These are phyloP conservation scores for Gambusia holbrooki DNA, from an alignment of 2,113 vertebrate genomes.

Conservation along the genomic window DNA sequence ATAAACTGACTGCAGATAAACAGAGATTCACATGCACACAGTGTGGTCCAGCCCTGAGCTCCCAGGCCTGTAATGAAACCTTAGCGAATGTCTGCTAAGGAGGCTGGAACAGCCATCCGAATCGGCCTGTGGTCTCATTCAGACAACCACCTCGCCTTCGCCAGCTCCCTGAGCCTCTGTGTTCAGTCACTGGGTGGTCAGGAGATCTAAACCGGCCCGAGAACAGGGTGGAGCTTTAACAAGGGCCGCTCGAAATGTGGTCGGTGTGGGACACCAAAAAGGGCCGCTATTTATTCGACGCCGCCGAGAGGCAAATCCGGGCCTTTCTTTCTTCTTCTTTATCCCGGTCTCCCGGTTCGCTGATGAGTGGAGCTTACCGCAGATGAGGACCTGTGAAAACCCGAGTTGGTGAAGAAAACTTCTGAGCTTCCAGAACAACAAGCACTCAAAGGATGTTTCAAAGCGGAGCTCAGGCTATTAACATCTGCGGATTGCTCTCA, in stretches of 20 bases:
- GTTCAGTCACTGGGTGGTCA: constrained; percentile 75
- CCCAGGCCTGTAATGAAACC: constrained; percentile 72
- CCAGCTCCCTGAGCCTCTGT: constrained; percentile 61
- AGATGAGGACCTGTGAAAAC: constrained; percentile 50
- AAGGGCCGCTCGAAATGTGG: constrained; percentile 70
- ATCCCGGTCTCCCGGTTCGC: constrained; percentile 20
- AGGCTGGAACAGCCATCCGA: constrained; percentile 70
- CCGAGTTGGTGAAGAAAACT: constrained; percentile 22
- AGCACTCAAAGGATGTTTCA: constrained; percentile 34
- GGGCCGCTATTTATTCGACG: constrained; percentile 66
- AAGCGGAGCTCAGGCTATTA: constrained; percentile 42
- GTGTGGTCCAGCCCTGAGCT: constrained; percentile 74
- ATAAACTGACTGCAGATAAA: constrained; percentile 32
- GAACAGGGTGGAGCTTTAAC: constrained; percentile 62
- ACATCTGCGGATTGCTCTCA: constrained; percentile 63
- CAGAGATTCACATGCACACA: constrained; percentile 54
- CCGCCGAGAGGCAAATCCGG: constrained; percentile 57
- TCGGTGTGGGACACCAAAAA: constrained; percentile 65
- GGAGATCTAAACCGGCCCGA: constrained; percentile 57
- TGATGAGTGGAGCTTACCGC: constrained; percentile 52
- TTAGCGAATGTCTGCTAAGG: constrained; percentile 69
- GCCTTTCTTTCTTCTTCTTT: constrained; percentile 58
- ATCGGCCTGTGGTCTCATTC: constrained; percentile 76
- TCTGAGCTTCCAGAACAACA: constrained; percentile 50
- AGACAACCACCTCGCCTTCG: constrained; percentile 69